A percentile compares a stretch with the other conserved stretches of the same genome.
Evolutionary conservation across 2,797 vertebrate genomes (phyloP).

Genomic region (Apogon hyalosoma): DNA sequence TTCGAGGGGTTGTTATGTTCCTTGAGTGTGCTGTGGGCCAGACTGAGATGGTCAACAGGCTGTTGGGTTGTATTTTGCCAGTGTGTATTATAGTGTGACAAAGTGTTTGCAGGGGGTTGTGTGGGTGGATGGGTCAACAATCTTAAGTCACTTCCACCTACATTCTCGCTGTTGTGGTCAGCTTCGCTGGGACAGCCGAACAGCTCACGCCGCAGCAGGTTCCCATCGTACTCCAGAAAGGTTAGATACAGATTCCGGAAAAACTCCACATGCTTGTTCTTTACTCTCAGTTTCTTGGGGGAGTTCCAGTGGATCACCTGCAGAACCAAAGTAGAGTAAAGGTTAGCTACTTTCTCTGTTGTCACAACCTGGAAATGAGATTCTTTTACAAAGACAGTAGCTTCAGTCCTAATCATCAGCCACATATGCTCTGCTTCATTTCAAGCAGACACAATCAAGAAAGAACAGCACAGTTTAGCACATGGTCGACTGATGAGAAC

Average conservation of each 20-base stretch:
- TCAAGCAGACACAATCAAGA: too few relatives aligned
- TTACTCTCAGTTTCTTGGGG: slow-evolving; percentile 96
- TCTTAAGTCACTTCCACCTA: slow-evolving; percentile 75
- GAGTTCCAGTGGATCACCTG: slow-evolving; percentile 99
- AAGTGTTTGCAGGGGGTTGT: too few relatives aligned
- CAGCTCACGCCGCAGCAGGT: slow-evolving; percentile 92
- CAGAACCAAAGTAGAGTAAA: background rate
- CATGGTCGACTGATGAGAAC: too few relatives aligned
- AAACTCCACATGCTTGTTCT: slow-evolving; percentile 99
- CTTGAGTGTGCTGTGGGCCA: too few relatives aligned
- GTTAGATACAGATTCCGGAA: slow-evolving; percentile 98
- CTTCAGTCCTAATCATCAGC: too few relatives aligned
- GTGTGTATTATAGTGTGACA: too few relatives aligned
- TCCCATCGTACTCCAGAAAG: slow-evolving; percentile 97
- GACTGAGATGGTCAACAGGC: too few relatives aligned
- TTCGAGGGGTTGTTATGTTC: too few relatives aligned
- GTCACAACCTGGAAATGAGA: background rate
- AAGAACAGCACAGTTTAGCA: too few relatives aligned
- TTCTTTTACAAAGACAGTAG: background rate
- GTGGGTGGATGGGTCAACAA: too few relatives aligned
- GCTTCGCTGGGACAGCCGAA: slow-evolving; percentile 96
- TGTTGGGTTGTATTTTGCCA: too few relatives aligned
- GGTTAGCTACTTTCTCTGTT: background rate
- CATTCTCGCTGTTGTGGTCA: slow-evolving; percentile 95
- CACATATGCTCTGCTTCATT: too few relatives aligned